These are phyloP conservation scores for Eretmochelys imbricata DNA, from an alignment of 2,113 vertebrate species.

Conservation along the genomic window DNA sequence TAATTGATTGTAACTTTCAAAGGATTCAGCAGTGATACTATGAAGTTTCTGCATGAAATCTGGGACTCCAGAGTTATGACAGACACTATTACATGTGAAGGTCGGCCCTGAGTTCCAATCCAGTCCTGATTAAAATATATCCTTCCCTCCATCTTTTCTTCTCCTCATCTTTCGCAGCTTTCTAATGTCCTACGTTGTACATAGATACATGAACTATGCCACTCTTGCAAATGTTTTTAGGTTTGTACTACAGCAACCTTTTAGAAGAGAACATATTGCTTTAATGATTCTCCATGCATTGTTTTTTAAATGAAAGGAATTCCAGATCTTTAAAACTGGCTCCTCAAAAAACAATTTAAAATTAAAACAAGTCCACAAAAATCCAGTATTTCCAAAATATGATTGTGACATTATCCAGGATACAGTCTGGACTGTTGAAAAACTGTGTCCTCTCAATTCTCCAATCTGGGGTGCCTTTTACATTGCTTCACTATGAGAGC, in stretches of 20 bases:
- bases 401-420: no score
- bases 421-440: no score
- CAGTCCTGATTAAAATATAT: not conserved
- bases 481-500: no score
- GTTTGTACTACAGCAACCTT: not conserved
- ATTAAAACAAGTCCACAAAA: not conserved
- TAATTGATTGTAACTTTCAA: not conserved
- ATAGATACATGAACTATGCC: not conserved
- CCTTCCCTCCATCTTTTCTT: not conserved
- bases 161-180: not conserved
- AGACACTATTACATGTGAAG: not conserved
- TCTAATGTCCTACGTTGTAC: not conserved
- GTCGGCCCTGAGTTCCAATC: constrained; percentile 6
- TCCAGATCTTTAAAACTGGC: not conserved
- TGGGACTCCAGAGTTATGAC: not conserved
- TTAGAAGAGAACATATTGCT: not conserved
- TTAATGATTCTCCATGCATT: not conserved
- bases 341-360: not conserved
- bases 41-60: constrained; percentile 44
- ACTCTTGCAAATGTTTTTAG: not conserved
- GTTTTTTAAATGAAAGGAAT: not conserved
- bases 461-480: no score
- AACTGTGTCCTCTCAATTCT: no score
- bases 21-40: not conserved
- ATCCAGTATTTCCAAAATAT: not conserved